These are phyloP conservation scores for Agonopterix heracliana DNA, from an alignment of 2,888 invertebrate genomes.

Conservation along the genomic window DNA sequence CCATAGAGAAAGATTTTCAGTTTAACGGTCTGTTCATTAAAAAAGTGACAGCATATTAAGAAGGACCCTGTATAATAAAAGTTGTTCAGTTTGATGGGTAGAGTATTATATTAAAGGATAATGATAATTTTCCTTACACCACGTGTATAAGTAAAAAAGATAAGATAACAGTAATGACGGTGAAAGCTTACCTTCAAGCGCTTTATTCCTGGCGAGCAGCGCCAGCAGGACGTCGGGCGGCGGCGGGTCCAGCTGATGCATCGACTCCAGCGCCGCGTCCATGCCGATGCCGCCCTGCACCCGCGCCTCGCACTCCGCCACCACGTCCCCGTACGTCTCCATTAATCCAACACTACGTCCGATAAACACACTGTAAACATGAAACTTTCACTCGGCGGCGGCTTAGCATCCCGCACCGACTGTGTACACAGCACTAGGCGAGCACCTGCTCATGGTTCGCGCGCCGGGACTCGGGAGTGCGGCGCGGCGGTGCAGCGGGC, in stretches of 20 bases:
- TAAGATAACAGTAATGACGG: too few relatives aligned
- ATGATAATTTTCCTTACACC: too few relatives aligned
- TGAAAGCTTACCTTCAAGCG: constrained; percentile 84
- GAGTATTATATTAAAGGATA: too few relatives aligned
- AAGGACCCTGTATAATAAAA: too few relatives aligned
- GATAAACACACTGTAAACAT: constrained; percentile 39
- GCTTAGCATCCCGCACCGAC: constrained; percentile 39
- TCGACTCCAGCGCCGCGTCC: constrained; percentile 49
- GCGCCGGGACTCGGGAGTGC: constrained; percentile 33
- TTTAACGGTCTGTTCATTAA: too few relatives aligned
- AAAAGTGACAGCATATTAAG: too few relatives aligned
- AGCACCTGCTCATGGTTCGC: constrained; percentile 37
- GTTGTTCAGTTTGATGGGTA: too few relatives aligned
- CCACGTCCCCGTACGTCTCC: constrained; percentile 43
- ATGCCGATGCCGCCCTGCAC: constrained; percentile 30
- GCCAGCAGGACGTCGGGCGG: constrained; percentile 91
- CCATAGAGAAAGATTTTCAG: too few relatives aligned
- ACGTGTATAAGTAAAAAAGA: too few relatives aligned
- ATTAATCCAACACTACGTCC: constrained; percentile 51
- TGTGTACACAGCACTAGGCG: constrained; percentile 26
- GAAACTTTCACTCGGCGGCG: constrained; percentile 25
- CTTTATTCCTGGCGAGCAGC: constrained; percentile 89
- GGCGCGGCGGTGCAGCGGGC: constrained; percentile 31
- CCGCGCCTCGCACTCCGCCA: constrained; percentile 43
- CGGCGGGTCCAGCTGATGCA: constrained; percentile 73